Base-by-base conservation (phyloP, 2,797 vertebrate genomes). In the Novumbra hubbsi region DNA sequence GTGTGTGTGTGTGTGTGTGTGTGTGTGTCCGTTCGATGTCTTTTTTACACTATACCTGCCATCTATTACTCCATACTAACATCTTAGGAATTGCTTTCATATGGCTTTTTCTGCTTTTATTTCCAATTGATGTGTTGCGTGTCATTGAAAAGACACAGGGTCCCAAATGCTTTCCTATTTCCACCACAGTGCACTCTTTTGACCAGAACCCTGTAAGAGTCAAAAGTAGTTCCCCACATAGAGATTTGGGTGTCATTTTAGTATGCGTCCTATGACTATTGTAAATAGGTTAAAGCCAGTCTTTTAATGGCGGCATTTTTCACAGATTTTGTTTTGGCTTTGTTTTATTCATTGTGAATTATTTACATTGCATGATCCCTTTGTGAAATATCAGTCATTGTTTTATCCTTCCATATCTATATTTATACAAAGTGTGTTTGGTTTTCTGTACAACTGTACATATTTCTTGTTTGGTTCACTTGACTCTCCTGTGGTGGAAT, bases 361-460 rank as follows among this genome's bases (percentile, higher is more conserved):
- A 88, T 92, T 93, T 86, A 87, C 77, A 80, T 79, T 84, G 93
- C 94, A 94, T 95, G 94, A 89, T 81, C 87, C 89, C 81, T 88
- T 88, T 87, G 89, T 85, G 88, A 83, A 24, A 88, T 87, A 88
- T 92, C 94, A 93, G 90, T 93, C 93, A 94, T 57, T 90, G 88
- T 92, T 92, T 93, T 88, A 93, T 92, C 88, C 82, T 87, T 92
- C 89, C 81, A 88, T 89, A 90, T 90, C 92, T 91, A 91, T 96
- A 96, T 97, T 96, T 96, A 96, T 95, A 93, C 93, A 24, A n/a
- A 24, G 55, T 93, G 90, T 67, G 83, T 81, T 82, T 81, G 90
- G 70, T 92, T 92, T 89, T 89, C 91, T 90, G 91, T 94, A 90
- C 89, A 91, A 93, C 91, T 97, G 95, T 97, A 96, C 91, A 97